Percentiles rank a stretch among this genome's conserved stretches.
Evolutionary conservation across 2,888 invertebrate species (phyloP).

Genomic region (Andrena marginata): DNA sequence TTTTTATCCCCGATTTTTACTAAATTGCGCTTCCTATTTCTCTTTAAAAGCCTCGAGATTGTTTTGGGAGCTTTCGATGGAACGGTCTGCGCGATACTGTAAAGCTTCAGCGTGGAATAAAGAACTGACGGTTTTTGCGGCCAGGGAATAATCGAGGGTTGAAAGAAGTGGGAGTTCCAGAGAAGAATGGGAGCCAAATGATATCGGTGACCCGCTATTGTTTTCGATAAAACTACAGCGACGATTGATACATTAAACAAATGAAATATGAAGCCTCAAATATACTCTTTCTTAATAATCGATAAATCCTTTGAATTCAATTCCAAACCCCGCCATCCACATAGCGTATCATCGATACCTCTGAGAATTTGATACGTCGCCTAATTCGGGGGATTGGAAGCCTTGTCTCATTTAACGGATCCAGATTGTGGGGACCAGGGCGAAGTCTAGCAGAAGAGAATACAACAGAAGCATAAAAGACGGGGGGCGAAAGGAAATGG

Average conservation of each 20-base stretch:
- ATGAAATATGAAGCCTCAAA: no score
- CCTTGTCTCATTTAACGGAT: background rate
- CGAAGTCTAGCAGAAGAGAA: background rate
- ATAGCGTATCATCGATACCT: background rate
- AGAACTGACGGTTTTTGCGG: constrained; percentile 22
- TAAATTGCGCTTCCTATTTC: constrained; percentile 21
- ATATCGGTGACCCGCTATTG: constrained; percentile 5
- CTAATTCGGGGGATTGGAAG: background rate
- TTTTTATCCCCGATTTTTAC: constrained; percentile 15
- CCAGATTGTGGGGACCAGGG: constrained; percentile 5
- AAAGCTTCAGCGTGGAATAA: constrained; percentile 30
- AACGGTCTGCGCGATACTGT: constrained; percentile 18
- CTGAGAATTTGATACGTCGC: background rate
- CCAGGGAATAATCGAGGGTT: constrained; percentile 24
- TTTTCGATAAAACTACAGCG: background rate
- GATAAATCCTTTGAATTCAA: background rate
- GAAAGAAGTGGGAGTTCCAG: constrained; percentile 7
- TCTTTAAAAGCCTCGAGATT: constrained; percentile 24
- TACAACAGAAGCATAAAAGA: constrained; percentile 6
- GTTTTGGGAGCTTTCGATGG: constrained; percentile 25
- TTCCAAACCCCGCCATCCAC: background rate
- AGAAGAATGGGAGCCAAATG: background rate
- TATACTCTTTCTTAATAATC: no score
- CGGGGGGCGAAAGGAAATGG: constrained; percentile 7
- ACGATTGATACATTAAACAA: background rate